Conservation (phyloP, 2,113 vertebrate genomes). For the Petromus typicus region DNA sequence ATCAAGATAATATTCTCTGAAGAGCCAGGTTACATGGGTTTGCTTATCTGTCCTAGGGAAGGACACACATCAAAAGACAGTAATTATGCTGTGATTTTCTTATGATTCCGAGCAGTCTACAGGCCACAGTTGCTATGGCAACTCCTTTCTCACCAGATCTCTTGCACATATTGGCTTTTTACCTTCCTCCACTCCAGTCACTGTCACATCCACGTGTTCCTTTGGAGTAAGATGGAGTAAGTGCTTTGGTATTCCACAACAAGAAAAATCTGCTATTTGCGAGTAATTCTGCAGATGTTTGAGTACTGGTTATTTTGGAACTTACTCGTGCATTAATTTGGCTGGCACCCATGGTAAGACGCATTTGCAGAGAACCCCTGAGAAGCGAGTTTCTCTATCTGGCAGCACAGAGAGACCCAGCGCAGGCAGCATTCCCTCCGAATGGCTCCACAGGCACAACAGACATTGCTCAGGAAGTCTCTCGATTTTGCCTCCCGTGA, state of each 20-base stretch:
- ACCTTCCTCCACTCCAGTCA: conserved; percentile 43
- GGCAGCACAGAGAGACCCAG: not conserved
- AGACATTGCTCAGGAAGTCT: not conserved
- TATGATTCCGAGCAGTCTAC: not conserved
- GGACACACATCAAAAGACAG: not conserved
- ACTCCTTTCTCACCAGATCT: conserved; percentile 61
- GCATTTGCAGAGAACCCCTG: not conserved
- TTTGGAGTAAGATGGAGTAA: conserved; percentile 5
- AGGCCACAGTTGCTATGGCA: conserved; percentile 72
- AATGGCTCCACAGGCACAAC: not conserved
- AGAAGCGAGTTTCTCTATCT: not conserved
- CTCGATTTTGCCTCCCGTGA: not conserved
- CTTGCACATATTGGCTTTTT: conserved; percentile 40
- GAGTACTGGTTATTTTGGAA: not conserved
- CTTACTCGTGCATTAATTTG: not conserved
- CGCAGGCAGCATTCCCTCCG: not conserved
- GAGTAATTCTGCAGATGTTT: not conserved
- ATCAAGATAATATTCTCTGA: conserved; percentile 17
- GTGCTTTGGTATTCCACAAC: not conserved
- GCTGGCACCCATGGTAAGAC: not conserved
- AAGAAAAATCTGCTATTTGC: not conserved
- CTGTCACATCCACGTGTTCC: not conserved
- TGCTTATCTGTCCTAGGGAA: not conserved
- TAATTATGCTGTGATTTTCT: conserved; percentile 38
- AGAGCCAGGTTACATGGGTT: not conserved